These are phyloP conservation scores for Erythrolamprus reginae DNA, from an alignment of 2,113 vertebrate species.

Conservation along the genomic window DNA sequence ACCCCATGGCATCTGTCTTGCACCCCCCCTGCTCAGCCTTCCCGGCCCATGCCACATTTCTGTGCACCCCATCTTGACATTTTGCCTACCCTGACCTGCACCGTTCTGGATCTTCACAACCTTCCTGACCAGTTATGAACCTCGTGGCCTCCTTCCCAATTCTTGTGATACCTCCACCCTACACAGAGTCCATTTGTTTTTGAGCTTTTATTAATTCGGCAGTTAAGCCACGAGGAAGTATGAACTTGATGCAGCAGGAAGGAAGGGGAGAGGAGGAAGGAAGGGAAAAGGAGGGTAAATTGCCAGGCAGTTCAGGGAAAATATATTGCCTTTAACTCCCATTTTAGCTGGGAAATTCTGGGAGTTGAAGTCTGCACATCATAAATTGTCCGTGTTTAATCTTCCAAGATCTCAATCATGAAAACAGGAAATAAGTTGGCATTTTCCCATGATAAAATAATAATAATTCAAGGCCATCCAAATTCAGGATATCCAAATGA, in stretches of 20 bases:
- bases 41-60: background rate
- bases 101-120: background rate
- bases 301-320: background rate
- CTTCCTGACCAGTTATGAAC: background rate
- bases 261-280: background rate
- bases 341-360: background rate
- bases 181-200: background rate
- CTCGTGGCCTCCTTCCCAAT: background rate
- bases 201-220: background rate
- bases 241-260: background rate
- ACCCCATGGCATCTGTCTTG: background rate
- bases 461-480: background rate
- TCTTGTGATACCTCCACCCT: background rate
- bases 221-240: background rate
- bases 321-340: too few species aligned
- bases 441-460: background rate
- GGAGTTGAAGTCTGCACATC: background rate
- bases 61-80: background rate
- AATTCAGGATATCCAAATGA: too few species aligned
- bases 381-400: background rate
- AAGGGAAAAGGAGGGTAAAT: too few species aligned
- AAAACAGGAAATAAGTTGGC: background rate
- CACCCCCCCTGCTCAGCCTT: background rate
- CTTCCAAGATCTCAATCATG: background rate
- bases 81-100: background rate